Evolutionary conservation across 2,888 invertebrate genomes (phyloP).

Genomic region (Drosophila meridiana): DNA sequence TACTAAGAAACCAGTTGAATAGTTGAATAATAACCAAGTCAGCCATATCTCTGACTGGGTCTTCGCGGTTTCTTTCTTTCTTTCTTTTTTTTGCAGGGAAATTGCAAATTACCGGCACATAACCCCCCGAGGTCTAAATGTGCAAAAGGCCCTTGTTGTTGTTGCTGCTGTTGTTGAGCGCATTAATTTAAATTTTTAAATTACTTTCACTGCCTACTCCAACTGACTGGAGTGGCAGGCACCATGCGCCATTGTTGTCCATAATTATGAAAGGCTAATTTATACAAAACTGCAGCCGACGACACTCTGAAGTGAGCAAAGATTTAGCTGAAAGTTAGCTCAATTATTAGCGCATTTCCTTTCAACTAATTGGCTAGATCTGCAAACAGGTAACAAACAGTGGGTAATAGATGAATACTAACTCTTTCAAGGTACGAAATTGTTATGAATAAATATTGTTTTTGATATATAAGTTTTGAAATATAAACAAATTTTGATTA

Average conservation of each 20-base stretch:
- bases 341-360: conserved; percentile 1
- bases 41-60: conserved; percentile 49
- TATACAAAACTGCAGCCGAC: conserved; percentile 22
- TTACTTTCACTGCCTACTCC: conserved; percentile 72
- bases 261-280: conserved; percentile 62
- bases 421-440: neutral
- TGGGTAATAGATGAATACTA: too few relatives aligned
- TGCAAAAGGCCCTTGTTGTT: conserved; percentile 38
- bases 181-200: conserved; percentile 66
- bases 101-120: conserved; percentile 76
- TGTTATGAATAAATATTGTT: neutral
- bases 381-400: neutral
- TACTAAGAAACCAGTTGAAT: conserved; percentile 78
- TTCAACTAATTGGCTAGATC: conserved; percentile 32
- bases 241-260: conserved; percentile 41
- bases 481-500: too few relatives aligned
- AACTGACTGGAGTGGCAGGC: conserved; percentile 24
- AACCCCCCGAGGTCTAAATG: conserved; percentile 65
- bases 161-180: conserved; percentile 18
- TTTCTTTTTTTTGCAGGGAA: conserved; percentile 49
- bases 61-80: conserved; percentile 13
- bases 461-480: too few relatives aligned
- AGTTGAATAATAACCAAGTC: conserved; percentile 72
- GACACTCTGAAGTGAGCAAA: conserved; percentile 19
- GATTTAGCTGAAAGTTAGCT: conserved; percentile 12